Evolutionary conservation across 2,797 vertebrate genomes (phyloP), one percentile per base, ranked within the genome.

Genomic region (Amphiprion clarkii): DNA sequence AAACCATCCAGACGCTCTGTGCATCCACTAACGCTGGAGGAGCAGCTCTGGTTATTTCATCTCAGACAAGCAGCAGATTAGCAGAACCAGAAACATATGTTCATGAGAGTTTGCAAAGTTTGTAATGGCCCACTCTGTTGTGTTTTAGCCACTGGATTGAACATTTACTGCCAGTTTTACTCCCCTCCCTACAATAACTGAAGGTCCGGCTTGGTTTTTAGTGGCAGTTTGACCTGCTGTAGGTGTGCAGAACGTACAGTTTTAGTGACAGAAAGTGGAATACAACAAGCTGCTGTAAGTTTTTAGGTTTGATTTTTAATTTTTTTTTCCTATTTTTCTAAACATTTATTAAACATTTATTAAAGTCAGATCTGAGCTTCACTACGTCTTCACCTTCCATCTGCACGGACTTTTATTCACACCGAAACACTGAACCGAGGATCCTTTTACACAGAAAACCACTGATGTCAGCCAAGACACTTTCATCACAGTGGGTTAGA

Each of bases 61-160:
- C 64, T 60, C 56, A 61, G 75, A 53, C 63, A 56, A 60, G 63
- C 71, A 17, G 68, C 53, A 56, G 63, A 74, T 71, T 56, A 71
- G 67, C 62, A 42, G 61, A 76, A 84, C 55, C 69, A 74, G 80
- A 46, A 87, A 68, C 83, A 83, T 13, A 14, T 81, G 77, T 83
- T 58, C n/a, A 17, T 7, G 61, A 46, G 40, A 52, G 54, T 36
- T 36, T 58, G 13, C 31, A 19, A 46, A 42, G 33, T 71, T 44
- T 54, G 13, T 46, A 40, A 49, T 11, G 29, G 55, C 31, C 63
- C 19, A 13, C 56, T 11, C 59, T 63, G 64, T 17, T 73, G 53
- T 61, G 4, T 53, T 52, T 57, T 57, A 61, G 44, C 27, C 13
- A 11, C 13, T 40, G 58, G 42, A 66, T 65, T 54, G 42, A 64